A percentile compares a stretch with the other conserved stretches of the same genome.
phyloP scores from a whole-genome alignment of 2,797 vertebrate genomes.

The Cyprinella venusta region DNA sequence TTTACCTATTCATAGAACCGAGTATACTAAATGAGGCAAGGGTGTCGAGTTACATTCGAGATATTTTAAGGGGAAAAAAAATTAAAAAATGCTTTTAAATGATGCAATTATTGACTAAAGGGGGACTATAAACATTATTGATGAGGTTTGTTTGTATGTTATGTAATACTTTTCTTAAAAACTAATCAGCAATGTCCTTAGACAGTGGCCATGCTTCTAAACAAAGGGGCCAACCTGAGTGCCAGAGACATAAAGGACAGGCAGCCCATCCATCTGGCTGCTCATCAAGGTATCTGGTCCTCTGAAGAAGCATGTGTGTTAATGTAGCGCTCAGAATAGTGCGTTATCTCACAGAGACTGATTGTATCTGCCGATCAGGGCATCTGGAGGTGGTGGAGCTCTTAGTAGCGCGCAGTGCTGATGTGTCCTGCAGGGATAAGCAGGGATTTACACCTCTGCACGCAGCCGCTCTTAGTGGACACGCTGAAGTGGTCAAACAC shows the following conservation, averaged over 20 bases:
- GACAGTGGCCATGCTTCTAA: conserved; percentile 95
- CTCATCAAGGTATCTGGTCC: conserved; percentile 84
- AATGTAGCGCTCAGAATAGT: neutral
- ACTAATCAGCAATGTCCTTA: conserved; percentile 59
- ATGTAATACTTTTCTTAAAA: neutral
- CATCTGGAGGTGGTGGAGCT: conserved; percentile 93
- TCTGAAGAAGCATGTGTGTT: neutral
- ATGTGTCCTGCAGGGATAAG: conserved; percentile 91
- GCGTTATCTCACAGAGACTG: neutral
- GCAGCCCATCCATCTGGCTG: conserved; percentile 94
- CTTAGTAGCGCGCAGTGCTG: conserved; percentile 89
- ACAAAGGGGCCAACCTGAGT: conserved; percentile 92
- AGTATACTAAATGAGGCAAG: too few species aligned
- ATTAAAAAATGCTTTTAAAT: too few species aligned
- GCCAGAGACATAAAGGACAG: conserved; percentile 95
- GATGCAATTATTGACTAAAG: too few species aligned
- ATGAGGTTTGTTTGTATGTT: neutral
- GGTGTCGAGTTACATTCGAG: too few species aligned
- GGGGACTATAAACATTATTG: neutral
- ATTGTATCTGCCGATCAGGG: conserved; percentile 72
- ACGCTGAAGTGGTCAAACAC: conserved; percentile 92
- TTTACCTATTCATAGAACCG: too few species aligned
- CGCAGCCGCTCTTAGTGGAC: conserved; percentile 91
- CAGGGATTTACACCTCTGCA: conserved; percentile 95
- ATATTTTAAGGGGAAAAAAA: too few species aligned